Conservation (phyloP, 2,797 vertebrate species). For the Trichosurus vulpecula region DNA sequence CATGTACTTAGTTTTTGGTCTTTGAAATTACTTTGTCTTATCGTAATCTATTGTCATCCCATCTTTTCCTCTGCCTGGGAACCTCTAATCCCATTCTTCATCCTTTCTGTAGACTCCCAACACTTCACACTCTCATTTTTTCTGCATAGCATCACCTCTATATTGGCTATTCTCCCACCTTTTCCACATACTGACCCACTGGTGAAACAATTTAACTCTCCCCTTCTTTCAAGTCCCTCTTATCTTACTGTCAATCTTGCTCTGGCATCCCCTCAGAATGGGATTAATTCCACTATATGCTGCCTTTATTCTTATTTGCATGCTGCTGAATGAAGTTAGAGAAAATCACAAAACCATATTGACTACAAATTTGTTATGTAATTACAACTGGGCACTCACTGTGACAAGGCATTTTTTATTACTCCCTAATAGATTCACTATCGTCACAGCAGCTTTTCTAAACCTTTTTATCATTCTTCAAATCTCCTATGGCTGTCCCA, state of each 20-base stretch:
- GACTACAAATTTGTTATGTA: neutral
- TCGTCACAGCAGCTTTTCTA: neutral
- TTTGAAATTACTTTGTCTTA: neutral
- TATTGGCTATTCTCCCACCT: neutral
- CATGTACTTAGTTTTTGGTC: neutral
- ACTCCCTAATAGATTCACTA: neutral
- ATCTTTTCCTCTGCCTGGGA: neutral
- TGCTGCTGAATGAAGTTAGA: neutral
- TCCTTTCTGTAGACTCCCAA: neutral
- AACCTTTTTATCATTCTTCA: neutral
- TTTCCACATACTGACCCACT: neutral
- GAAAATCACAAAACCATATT: neutral
- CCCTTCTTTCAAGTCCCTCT: neutral
- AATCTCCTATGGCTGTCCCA: too few relatives aligned
- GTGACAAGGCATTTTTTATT: neutral
- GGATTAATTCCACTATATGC: neutral
- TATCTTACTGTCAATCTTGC: neutral
- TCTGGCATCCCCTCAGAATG: neutral
- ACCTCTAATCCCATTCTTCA: neutral
- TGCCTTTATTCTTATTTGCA: neutral
- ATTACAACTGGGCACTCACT: too few relatives aligned
- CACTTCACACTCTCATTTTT: neutral
- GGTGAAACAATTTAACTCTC: neutral
- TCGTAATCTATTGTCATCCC: neutral
- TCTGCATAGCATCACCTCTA: neutral